Evolutionary conservation across 2,797 vertebrate genomes (phyloP), one percentile per base, ranked within the genome.

Genomic region (Muscicapa comitata): DNA sequence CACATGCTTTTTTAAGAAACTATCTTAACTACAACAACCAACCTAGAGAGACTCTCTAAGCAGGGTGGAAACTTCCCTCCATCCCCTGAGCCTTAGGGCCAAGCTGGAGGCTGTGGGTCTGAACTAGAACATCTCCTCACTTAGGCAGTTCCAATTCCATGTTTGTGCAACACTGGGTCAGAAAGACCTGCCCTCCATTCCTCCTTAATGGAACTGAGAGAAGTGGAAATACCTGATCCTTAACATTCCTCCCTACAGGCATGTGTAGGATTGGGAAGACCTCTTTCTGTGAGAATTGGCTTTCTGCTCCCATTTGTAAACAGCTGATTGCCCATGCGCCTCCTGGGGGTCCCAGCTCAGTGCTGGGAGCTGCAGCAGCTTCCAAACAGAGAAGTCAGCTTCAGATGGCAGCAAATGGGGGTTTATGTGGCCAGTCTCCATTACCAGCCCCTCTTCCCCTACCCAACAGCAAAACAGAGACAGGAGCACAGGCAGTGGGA

Each of bases 211-310:
- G 50, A 35, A 73, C 14, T 31, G 63, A 88, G 63, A 83, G 93
- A 94, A 87, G 94, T 91, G 66, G 92, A 97, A 96, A 89, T 96
- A 96, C 95, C 92, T 91, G 95, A 91, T 95, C 92, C 82, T 95
- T 95, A 76, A 24, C 95, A 96, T 96, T 97, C 94, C 83, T 95
- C 76, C 71, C 63, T 68, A 43, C 65, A 65, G 76, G 79, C 84
- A 78, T 51, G n/a, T 45, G 57, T 63, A 76, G 57, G 72, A 84
- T 71, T 3, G 3, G 55, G 77, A 94, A 91, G 50, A 66, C 42
- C 67, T 65, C 24, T 71, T 67, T 85, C 55, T 57, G 59, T 62
- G 71, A 91, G 70, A 91, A 86, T 5, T 77, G 40, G 57, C 74
- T 63, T 67, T 70, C 35, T 91, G 82, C 51, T 74, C 25, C 48